Percentiles rank a stretch among this genome's conserved stretches.
phyloP scores from a whole-genome alignment of 2,797 vertebrate species.

The Poecilia velifera region DNA sequence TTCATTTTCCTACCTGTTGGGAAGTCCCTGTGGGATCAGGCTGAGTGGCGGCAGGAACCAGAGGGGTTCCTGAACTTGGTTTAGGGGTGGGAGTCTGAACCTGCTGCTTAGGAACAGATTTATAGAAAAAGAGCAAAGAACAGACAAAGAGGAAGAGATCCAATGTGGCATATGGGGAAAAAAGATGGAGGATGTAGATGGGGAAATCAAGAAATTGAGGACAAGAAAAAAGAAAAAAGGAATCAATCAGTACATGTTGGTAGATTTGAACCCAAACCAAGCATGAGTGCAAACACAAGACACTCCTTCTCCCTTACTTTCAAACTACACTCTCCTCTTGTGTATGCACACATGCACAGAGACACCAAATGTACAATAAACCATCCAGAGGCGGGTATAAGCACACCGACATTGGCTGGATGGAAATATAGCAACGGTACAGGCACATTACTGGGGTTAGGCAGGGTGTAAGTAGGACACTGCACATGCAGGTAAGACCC shows the following conservation, averaged over 20 bases:
- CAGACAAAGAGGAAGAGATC: conserved; percentile 42
- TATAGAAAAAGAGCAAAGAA: conserved; percentile 39
- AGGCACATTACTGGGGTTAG: conserved; percentile 70
- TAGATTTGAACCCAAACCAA: not conserved
- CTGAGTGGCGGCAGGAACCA: conserved; percentile 76
- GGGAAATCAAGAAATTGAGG: conserved; percentile 44
- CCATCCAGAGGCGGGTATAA: conserved; percentile 35
- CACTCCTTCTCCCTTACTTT: conserved; percentile 17
- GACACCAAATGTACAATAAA: conserved; percentile 9
- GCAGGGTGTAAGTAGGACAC: conserved; percentile 57
- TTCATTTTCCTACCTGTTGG: conserved; percentile 79
- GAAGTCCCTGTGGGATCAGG: conserved; percentile 60
- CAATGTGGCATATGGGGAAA: conserved; percentile 28
- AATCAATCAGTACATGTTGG: conserved; percentile 49
- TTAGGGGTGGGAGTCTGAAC: conserved; percentile 81
- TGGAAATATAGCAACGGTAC: conserved; percentile 50
- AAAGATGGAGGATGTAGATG: conserved; percentile 31
- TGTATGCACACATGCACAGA: conserved; percentile 65
- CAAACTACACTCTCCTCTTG: conserved; percentile 52
- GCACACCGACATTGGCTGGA: conserved; percentile 41
- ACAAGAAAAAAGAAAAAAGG: conserved; percentile 23
- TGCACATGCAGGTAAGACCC: conserved; percentile 69
- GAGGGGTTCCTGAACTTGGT: conserved; percentile 69
- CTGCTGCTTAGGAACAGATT: conserved; percentile 70
- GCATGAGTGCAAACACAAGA: conserved; percentile 74